Evolutionary conservation across 2,113 vertebrate genomes (phyloP), one percentile per base, ranked within the genome.

Genomic region (Cyanoderma ruficeps): DNA sequence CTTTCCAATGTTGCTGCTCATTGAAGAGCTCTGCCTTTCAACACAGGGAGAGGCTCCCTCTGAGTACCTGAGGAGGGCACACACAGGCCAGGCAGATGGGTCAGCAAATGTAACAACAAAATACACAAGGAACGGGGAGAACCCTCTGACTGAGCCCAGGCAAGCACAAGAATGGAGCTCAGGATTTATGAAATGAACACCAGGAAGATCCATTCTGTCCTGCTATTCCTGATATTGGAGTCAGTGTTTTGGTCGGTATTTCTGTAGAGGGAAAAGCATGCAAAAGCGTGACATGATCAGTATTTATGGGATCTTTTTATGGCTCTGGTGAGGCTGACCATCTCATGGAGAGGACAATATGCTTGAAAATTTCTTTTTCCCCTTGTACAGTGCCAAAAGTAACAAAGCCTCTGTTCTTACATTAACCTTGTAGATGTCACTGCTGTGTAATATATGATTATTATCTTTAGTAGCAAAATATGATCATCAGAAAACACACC

Each of bases 351-450:
- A 82, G 12, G 52, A 55, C 18, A 82, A 42, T 6, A 21, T 9
- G 22, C 28, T 60, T 49, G 15, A 46, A 13, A 47, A 15, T 42
- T n/a, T 53, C 4, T 37, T 33, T 2, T 23, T 7, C 1, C 4
- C 4, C 6, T 25, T 0, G 0, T 6, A 37, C 7, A 30, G 14
- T 47, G 21, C 33, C 52, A 47, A 13, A 39, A 55, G 16, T 35
- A 91, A 70, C 3, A 9, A 12, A 63, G 37, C 2, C 12, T 67
- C 33, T 74, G 25, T 30, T 61, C 52, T 78, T 37, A 52, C 28
- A 56, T 69, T 47, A 39, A 47, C 47, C 74, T 87, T 11, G 2
- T 19, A 39, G 15, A 6, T 68, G 31, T 13, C 33, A 53, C 67
- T 69, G 55, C 37, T 74, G 41, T 47, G 33, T 46, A 49, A 61